Percentiles rank a stretch among this genome's conserved stretches.
These are phyloP conservation scores for Manacus vitellinus DNA, from an alignment of 2,113 vertebrate genomes.

Conservation along the genomic window DNA sequence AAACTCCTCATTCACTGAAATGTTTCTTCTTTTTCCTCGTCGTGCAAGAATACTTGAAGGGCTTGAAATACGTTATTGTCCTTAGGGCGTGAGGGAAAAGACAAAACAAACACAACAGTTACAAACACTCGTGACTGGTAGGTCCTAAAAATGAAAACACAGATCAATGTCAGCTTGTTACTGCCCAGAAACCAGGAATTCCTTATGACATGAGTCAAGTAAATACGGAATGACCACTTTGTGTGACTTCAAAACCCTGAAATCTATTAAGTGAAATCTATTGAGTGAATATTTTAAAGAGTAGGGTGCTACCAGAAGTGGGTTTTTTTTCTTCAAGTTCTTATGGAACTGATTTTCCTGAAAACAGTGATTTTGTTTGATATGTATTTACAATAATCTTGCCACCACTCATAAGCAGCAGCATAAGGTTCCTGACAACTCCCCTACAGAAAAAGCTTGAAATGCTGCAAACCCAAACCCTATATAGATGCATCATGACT, in stretches of 20 bases:
- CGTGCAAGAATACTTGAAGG: conserved; percentile 42
- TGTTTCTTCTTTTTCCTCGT: conserved; percentile 56
- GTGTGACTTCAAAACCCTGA: not conserved
- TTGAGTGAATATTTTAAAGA: not conserved
- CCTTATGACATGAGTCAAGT: not conserved
- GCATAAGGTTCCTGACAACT: not conserved
- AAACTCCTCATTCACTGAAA: conserved; percentile 80
- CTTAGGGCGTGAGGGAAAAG: not conserved
- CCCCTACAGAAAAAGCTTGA: not conserved
- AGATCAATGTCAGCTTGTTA: not conserved
- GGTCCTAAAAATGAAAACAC: not conserved
- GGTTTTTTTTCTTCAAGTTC: not conserved
- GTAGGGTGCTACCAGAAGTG: not conserved
- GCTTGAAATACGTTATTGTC: conserved; percentile 17
- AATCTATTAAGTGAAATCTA: not conserved
- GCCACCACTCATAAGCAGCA: not conserved
- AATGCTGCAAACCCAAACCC: not conserved
- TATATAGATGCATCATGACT: not conserved
- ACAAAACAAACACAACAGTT: not conserved
- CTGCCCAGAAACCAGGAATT: not conserved
- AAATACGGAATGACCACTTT: not conserved
- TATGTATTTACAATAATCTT: not conserved
- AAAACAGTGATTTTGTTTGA: not conserved
- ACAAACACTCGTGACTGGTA: not conserved
- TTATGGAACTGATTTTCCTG: not conserved